These are phyloP conservation scores for Bombus breviceps DNA, from an alignment of 1,140 invertebrate genomes.

Conservation along the genomic window DNA sequence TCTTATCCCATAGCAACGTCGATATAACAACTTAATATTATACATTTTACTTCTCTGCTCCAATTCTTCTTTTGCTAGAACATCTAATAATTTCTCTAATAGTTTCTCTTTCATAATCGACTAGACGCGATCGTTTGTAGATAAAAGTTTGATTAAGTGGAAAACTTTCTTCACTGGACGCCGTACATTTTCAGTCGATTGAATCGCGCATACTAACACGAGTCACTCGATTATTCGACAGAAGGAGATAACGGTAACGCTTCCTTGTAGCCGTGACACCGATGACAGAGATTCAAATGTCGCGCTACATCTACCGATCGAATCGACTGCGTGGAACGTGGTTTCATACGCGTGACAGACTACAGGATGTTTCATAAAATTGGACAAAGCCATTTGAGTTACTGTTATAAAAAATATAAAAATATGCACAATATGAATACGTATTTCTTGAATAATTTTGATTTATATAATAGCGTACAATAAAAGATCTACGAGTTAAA, in stretches of 20 bases:
- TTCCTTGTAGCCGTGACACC: conserved; percentile 50
- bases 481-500: too few species aligned
- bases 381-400: too few species aligned
- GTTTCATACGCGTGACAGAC: not conserved
- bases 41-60: not conserved
- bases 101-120: not conserved
- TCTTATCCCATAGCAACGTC: not conserved
- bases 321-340: too few species aligned
- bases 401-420: too few species aligned
- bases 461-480: too few species aligned
- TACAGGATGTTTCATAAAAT: not conserved
- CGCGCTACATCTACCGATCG: conserved; percentile 37
- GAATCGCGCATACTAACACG: not conserved
- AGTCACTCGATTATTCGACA: conserved; percentile 26
- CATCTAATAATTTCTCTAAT: not conserved
- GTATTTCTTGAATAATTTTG: too few species aligned
- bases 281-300: conserved; percentile 45
- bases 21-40: not conserved
- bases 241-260: conserved; percentile 47
- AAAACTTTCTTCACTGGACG: not conserved
- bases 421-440: too few species aligned
- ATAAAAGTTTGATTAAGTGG: not conserved
- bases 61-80: not conserved
- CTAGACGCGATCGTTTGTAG: too few species aligned
- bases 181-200: not conserved